Base-by-base conservation (phyloP, 35 echinoderm and acorn worm genomes). In the Apostichopus parvimensis region DNA sequence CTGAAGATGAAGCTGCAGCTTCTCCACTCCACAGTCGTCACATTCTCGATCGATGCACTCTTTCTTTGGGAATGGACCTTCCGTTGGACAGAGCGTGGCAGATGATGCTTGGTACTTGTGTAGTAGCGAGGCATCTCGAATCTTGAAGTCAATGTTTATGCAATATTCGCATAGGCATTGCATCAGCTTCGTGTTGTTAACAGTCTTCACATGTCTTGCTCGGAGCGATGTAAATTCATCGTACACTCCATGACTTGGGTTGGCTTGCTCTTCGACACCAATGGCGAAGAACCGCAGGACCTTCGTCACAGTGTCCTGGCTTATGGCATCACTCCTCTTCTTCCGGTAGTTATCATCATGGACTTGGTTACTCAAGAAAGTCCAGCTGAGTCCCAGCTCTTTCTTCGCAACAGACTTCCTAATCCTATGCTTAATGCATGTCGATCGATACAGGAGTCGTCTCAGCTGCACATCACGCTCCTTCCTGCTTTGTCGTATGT, bases 201-300 rank as follows among this genome's bases (percentile, higher is more conserved):
- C 82, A 57, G 91, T 82, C 17, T 60, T 53, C 25, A 92, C 61
- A 82, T 92, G 59, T 57, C 65, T 92, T 57, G 91, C 58, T 15
- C 78, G 54, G 77, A 92, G 79, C 24, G 45, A 12, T 78, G 59
- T 83, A 65, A 92, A 80, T 26, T 7, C 56, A 90, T 76, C 11
- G 87, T 90, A 12, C 25, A 34, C 11, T 86, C 91, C 91, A 92
- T 86, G 15, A 92, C 79, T 54, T 92, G 85, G 21, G 79, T 28
- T 23, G 79, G 24, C 20, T 45, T 83, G 54, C 14, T 73, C 54
- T 85, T 92, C 21, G 83, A 85, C 72, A 65, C 91, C 55, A 79
- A 85, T 26, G 62, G 23, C 53, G 64, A 70, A 86, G 56, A 85
- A 92, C 6, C 24, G 14, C 68, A 54, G 15, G 13, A 92, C 91